Conservation (phyloP, 2,797 vertebrate genomes). For the Pogoniulus pusillus region DNA sequence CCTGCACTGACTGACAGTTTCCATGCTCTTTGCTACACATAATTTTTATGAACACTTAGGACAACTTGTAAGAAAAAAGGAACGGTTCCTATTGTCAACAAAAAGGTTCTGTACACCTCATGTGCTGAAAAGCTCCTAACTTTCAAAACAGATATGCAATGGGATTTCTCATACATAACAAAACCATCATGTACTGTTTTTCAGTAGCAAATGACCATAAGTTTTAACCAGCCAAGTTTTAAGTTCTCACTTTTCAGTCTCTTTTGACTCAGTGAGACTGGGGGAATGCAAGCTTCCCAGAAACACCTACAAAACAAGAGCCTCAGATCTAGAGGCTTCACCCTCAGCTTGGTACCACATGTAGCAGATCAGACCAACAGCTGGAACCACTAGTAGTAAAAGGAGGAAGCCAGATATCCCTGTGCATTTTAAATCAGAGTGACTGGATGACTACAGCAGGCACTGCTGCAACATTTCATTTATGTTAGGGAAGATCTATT, state of each 20-base stretch:
- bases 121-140: background rate
- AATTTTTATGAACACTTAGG: background rate
- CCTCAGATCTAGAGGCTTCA: background rate
- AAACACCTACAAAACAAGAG: background rate
- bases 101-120: background rate
- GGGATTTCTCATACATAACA: background rate
- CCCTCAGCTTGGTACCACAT: background rate
- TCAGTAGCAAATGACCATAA: background rate
- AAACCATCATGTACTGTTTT: background rate
- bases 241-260: background rate
- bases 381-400: background rate
- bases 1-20: background rate
- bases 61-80: background rate
- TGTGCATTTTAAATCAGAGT: background rate
- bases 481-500: background rate
- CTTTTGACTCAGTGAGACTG: background rate
- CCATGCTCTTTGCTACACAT: background rate
- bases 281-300: background rate
- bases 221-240: background rate
- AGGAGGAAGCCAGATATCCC: background rate
- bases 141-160: background rate
- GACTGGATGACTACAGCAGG: background rate
- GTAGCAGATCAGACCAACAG: background rate
- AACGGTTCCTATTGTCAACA: background rate
- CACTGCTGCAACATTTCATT: background rate